A percentile compares a stretch with the other conserved stretches of the same genome.
Evolutionary conservation across 2,888 invertebrate genomes (phyloP).

Genomic region (Temnothorax rugatulus): DNA sequence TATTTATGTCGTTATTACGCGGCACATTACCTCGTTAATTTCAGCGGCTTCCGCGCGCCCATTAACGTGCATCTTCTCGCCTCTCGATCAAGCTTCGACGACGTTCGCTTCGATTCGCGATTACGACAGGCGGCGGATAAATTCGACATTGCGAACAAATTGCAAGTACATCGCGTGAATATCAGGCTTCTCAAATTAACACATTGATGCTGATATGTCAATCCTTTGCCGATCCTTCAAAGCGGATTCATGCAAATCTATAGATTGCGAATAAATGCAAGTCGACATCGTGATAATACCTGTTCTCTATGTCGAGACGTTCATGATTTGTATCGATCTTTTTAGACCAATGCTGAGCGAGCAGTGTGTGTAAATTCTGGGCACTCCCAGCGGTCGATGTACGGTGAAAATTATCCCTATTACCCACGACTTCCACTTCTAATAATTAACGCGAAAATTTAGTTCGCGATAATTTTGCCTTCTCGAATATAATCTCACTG

Average conservation of each 20-base stretch:
- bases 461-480: background rate
- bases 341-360: background rate
- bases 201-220: background rate
- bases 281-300: background rate
- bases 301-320: background rate
- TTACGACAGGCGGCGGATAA: background rate
- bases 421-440: background rate
- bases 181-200: background rate
- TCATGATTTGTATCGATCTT: background rate
- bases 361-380: background rate
- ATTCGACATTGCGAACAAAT: background rate
- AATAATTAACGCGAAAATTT: background rate
- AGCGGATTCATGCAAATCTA: constrained; percentile 8
- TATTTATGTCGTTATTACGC: constrained; percentile 34
- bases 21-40: constrained; percentile 24
- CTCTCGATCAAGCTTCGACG: background rate
- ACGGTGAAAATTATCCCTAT: background rate
- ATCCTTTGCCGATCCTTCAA: background rate
- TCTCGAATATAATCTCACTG: background rate
- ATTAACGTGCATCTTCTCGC: constrained; percentile 8
- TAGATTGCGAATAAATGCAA: background rate
- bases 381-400: background rate
- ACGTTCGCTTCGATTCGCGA: background rate
- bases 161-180: background rate
- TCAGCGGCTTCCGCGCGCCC: background rate